These are phyloP conservation scores for Athalia rosae DNA, from an alignment of 2,888 invertebrate genomes.

Conservation along the genomic window DNA sequence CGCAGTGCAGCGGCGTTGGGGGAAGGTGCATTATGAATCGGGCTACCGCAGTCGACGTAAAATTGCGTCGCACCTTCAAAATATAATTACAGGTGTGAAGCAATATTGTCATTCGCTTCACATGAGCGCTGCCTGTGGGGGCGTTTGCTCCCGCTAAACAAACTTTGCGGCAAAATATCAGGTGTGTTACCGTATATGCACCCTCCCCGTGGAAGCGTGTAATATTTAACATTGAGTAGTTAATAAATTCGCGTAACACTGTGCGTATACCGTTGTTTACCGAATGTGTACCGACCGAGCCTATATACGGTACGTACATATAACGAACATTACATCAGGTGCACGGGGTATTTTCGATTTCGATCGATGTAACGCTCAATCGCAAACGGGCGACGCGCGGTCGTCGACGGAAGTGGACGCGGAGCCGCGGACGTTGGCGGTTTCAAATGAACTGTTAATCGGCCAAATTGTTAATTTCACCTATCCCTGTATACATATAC, in stretches of 20 bases:
- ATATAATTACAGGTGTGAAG: not conserved
- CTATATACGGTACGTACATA: no score
- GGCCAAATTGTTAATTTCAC: slow-evolving; percentile 55
- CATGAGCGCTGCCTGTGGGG: not conserved
- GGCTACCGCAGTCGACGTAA: not conserved
- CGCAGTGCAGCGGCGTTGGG: no score
- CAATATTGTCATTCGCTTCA: not conserved
- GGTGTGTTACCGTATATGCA: not conserved
- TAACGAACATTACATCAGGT: no score
- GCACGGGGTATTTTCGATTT: not conserved
- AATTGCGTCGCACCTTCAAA: not conserved
- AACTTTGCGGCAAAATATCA: slow-evolving; percentile 5
- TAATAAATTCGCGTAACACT: not conserved
- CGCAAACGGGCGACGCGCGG: slow-evolving; percentile 4
- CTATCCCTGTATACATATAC: not conserved
- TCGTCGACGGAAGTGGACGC: slow-evolving; percentile 1
- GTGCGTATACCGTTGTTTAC: not conserved
- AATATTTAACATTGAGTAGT: not conserved
- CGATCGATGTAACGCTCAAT: not conserved
- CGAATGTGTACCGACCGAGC: not conserved
- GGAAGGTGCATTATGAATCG: no score
- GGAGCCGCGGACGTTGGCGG: slow-evolving; percentile 15
- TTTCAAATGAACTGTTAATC: slow-evolving; percentile 55
- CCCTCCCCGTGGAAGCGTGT: not conserved
- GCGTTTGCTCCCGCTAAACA: not conserved